Evolutionary conservation across 2,113 vertebrate genomes (phyloP), one percentile per base, ranked within the genome.

Genomic region (Solea senegalensis): DNA sequence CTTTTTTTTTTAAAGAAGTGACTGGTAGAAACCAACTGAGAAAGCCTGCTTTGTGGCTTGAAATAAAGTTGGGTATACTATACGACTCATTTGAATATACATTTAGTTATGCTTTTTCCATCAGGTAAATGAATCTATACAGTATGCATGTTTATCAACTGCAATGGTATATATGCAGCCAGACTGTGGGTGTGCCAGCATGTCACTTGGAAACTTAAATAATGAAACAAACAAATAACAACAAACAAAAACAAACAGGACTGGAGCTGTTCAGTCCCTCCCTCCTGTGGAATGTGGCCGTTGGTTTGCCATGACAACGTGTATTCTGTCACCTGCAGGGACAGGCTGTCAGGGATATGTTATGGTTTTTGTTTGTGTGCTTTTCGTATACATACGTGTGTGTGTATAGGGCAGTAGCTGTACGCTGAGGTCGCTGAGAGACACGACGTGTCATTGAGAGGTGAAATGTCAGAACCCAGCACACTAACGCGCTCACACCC

Each of bases 201-300:
- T 7, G 9, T 53, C 11, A 48, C 41, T 13, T 55, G 49, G 65
- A 59, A 76, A 78, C 75, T 41, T 27, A 39, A 34, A 44, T 6
- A n/a, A 39, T 15, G 2, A 43, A 50, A 41, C 61, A 57, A 65
- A 72, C 41, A 60, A 57, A 28, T 3, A 34, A 46, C 58, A 39
- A 40, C 7, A 14, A 41, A n/a, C n/a, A n/a, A n/a, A n/a, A 56
- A 45, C 59, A 59, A 50, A 39, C 26, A 58, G 10, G 51, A 44
- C 28, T 52, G 27, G 9, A 11, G 34, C 41, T 28, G 10, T 8
- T 61, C 4, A 26, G 9, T 44, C 46, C 15, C 15, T 65, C 73
- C 51, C 68, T 72, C n/a, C 57, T 48, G 16, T 66, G 74, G 70
- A 78, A 78, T 76, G 64, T 10, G 8, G n/a, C 16, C 1, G 61